Conservation (phyloP, 2,888 invertebrate species). For the Brachynemurus nebulosus region DNA sequence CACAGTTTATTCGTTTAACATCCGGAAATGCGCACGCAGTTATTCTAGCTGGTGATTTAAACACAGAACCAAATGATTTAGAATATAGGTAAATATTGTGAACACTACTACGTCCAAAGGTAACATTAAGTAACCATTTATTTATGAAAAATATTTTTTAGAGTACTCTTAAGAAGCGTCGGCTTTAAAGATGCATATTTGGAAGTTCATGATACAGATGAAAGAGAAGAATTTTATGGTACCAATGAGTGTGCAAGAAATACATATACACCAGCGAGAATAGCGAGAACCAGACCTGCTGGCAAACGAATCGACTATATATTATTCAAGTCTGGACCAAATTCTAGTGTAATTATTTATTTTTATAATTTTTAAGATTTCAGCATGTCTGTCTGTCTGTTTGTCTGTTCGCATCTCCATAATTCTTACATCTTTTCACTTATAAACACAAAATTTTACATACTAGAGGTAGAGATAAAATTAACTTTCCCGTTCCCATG, state of each 20-base stretch:
- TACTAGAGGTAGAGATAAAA: too few relatives aligned
- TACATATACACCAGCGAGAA: constrained; percentile 54
- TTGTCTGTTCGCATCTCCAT: too few relatives aligned
- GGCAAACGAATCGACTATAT: constrained; percentile 93
- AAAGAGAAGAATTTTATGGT: too few relatives aligned
- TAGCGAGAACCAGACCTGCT: constrained; percentile 39
- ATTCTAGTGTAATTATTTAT: constrained; percentile 19
- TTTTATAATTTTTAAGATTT: too few relatives aligned
- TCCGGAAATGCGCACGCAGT: constrained; percentile 63
- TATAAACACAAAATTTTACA: too few relatives aligned
- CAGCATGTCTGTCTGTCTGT: too few relatives aligned
- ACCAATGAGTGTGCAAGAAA: constrained; percentile 74
- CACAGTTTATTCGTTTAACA: constrained; percentile 85
- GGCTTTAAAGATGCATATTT: constrained; percentile 38
- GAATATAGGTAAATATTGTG: constrained; percentile 44
- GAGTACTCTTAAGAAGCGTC: constrained; percentile 42
- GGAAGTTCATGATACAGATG: constrained; percentile 19
- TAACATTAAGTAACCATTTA: too few relatives aligned
- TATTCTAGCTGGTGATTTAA: constrained; percentile 88
- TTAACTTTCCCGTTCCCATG: too few relatives aligned
- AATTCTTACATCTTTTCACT: too few relatives aligned
- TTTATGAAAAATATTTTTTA: constrained; percentile 18
- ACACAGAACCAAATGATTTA: constrained; percentile 77
- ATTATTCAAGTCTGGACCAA: constrained; percentile 41
- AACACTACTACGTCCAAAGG: too few relatives aligned